Evolutionary conservation across 2,888 invertebrate genomes (phyloP).

Genomic region (Drosophila antonietae): DNA sequence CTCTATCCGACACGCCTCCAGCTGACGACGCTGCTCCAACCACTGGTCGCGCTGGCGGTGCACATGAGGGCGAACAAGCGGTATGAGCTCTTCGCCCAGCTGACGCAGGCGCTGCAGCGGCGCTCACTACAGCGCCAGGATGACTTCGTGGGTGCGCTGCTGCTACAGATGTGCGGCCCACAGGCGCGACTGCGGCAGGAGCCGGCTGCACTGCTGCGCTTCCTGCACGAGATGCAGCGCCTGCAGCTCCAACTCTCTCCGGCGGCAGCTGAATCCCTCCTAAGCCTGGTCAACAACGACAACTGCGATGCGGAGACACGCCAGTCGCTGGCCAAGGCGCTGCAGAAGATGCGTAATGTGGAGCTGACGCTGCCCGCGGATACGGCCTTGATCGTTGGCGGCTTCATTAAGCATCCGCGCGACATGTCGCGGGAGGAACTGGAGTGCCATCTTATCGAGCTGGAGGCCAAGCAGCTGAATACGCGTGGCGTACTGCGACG

Average conservation of each 20-base stretch:
- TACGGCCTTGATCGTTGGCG: conserved; percentile 43
- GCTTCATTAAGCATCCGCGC: conserved; percentile 86
- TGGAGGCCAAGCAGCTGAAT: conserved; percentile 89
- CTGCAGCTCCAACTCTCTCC: conserved; percentile 85
- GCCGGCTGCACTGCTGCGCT: conserved; percentile 82
- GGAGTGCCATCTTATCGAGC: conserved; percentile 87
- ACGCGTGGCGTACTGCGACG: conserved; percentile 88
- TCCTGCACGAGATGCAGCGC: conserved; percentile 84
- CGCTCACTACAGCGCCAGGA: conserved; percentile 85
- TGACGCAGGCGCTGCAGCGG: conserved; percentile 85
- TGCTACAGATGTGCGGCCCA: conserved; percentile 85
- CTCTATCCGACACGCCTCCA: conserved; percentile 86
- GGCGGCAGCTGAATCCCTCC: conserved; percentile 85
- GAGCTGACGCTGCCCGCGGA: conserved; percentile 72
- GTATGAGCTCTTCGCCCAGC: conserved; percentile 84
- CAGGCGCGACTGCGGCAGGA: conserved; percentile 84
- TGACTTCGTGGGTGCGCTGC: conserved; percentile 87
- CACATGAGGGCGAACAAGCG: conserved; percentile 84
- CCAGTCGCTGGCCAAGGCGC: conserved; percentile 62
- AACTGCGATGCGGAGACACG: conserved; percentile 32
- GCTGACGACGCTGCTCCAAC: conserved; percentile 85
- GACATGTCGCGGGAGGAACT: conserved; percentile 88
- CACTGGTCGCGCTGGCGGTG: conserved; percentile 85
- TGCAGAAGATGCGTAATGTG: conserved; percentile 84
- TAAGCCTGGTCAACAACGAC: conserved; percentile 39